Conservation (phyloP, 2,797 vertebrate species). For the Psittacula derbiana region DNA sequence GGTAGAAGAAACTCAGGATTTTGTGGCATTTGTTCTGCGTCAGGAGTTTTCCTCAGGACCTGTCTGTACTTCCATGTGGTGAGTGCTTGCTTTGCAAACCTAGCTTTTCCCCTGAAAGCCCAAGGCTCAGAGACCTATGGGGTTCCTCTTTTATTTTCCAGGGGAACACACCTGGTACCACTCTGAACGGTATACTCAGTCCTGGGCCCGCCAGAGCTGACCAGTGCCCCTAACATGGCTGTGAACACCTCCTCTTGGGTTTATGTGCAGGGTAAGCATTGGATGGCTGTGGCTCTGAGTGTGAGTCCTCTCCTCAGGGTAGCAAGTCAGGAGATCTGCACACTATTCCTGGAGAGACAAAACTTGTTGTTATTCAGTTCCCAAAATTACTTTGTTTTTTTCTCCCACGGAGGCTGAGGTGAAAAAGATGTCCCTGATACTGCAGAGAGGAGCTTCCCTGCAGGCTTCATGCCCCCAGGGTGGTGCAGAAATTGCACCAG, state of each 20-base stretch:
- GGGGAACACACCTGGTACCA: not conserved
- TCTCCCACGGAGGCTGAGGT: not conserved
- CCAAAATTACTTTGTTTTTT: constrained; percentile 8
- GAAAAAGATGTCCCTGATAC: not conserved
- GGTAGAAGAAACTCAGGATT: not conserved
- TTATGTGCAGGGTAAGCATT: accelerated
- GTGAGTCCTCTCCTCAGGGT: not conserved
- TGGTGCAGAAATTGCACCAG: not conserved
- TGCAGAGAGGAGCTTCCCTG: not conserved
- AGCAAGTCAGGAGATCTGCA: not conserved
- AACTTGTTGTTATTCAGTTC: not conserved
- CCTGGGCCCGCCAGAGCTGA: not conserved
- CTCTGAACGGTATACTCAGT: not conserved
- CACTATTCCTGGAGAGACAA: not conserved
- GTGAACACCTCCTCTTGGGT: not conserved
- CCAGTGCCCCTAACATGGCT: not conserved
- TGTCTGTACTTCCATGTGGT: not conserved
- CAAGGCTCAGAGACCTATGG: not conserved
- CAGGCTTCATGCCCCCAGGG: not conserved
- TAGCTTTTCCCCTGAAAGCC: not conserved
- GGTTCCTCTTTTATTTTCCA: not conserved
- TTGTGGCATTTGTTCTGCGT: not conserved
- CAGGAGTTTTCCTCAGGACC: not conserved
- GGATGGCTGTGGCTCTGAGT: not conserved
- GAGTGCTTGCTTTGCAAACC: not conserved